A percentile compares a stretch with the other conserved stretches of the same genome.
phyloP scores from a whole-genome alignment of 2,888 invertebrate species.

The Amphipoea lucens region DNA sequence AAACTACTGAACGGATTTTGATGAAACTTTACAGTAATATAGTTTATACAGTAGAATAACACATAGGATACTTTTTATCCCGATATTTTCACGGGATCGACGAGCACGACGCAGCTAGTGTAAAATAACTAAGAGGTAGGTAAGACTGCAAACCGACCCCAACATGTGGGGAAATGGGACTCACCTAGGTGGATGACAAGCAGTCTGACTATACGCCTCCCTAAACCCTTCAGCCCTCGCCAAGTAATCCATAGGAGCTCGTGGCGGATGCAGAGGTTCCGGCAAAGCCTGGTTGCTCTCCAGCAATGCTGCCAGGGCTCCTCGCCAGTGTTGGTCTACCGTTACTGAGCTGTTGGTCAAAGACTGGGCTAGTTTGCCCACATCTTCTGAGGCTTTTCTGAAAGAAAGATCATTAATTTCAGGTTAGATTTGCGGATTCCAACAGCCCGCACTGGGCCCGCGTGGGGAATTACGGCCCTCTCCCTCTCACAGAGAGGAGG shows the following conservation, averaged over 20 bases:
- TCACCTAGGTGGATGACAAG: constrained; percentile 92
- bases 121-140: too few species aligned
- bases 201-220: constrained; percentile 92
- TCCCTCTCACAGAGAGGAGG: not conserved
- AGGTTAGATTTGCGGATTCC: not conserved
- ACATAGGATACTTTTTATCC: too few species aligned
- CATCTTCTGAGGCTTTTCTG: constrained; percentile 83
- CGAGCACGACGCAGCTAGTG: too few species aligned
- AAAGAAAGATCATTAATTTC: not conserved
- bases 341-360: constrained; percentile 71
- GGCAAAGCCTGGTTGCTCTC: constrained; percentile 90
- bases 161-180: not conserved
- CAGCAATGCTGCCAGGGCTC: constrained; percentile 91
- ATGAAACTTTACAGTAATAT: too few species aligned
- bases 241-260: constrained; percentile 92
- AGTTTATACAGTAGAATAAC: too few species aligned
- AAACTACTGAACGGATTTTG: too few species aligned
- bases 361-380: constrained; percentile 68
- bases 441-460: not conserved
- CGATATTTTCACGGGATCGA: too few species aligned
- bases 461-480: not conserved
- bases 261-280: constrained; percentile 89
- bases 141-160: too few species aligned
- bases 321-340: constrained; percentile 84
- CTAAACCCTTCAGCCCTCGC: constrained; percentile 91